Conservation (phyloP, 2,888 invertebrate species). For the Diarsia dahlii region DNA sequence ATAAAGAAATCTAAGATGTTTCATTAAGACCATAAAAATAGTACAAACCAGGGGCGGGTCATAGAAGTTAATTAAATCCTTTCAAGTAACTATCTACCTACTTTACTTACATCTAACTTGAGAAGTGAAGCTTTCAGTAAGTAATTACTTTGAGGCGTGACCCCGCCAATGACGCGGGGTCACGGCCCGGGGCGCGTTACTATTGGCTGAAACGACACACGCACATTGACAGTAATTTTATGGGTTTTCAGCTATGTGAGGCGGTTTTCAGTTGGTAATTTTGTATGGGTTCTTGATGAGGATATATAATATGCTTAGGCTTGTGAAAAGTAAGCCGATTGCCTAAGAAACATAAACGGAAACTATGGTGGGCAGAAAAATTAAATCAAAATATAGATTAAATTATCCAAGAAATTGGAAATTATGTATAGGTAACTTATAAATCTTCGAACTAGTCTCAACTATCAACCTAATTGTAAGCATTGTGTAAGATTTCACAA, state of each 20-base stretch:
- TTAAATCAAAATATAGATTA: neutral
- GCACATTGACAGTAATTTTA: conserved; percentile 34
- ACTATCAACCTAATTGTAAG: too few relatives aligned
- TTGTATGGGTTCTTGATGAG: conserved; percentile 1
- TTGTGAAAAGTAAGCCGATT: neutral
- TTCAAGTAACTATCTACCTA: neutral
- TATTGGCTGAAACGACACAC: conserved; percentile 73
- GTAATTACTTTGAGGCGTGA: conserved; percentile 83
- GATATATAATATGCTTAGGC: neutral
- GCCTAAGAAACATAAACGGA: neutral
- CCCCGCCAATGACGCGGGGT: conserved; percentile 84
- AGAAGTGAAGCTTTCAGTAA: conserved; percentile 54
- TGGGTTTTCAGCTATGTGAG: conserved; percentile 31
- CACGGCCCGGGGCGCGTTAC: conserved; percentile 78
- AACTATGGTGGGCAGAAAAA: neutral
- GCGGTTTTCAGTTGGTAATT: conserved; percentile 17
- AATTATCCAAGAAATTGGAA: neutral
- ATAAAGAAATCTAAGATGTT: neutral
- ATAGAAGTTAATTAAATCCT: neutral
- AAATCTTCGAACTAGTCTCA: neutral
- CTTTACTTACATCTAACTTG: neutral
- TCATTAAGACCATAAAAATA: neutral
- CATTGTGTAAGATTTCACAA: too few relatives aligned
- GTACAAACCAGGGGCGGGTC: neutral
- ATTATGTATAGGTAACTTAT: neutral